phyloP scores from a whole-genome alignment of 2,797 vertebrate genomes.

The Steatocranus sp. region DNA sequence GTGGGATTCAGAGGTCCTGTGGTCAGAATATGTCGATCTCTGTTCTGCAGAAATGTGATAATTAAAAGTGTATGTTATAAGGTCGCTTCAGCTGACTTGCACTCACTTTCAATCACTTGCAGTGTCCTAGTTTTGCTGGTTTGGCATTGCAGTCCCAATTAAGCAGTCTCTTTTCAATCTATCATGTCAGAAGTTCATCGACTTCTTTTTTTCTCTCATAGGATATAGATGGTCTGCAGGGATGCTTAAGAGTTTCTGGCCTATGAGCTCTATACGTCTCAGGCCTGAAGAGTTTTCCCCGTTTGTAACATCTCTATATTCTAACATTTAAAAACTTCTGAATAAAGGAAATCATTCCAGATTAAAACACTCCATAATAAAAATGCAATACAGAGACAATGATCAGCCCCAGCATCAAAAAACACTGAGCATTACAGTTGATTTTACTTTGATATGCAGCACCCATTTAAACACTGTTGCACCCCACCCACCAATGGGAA shows the following conservation, averaged over 20 bases:
- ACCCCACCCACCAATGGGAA: background rate
- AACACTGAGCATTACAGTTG: background rate
- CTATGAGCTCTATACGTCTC: background rate
- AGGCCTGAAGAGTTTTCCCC: background rate
- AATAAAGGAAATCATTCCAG: background rate
- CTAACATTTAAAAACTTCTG: background rate
- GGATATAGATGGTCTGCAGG: background rate
- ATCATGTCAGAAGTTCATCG: conserved; percentile 42
- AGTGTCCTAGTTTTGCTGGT: conserved; percentile 44
- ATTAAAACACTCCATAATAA: background rate
- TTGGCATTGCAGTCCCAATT: conserved; percentile 37
- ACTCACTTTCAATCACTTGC: conserved; percentile 12
- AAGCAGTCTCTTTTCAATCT: conserved; percentile 41
- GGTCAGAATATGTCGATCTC: background rate
- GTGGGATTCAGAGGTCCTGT: background rate
- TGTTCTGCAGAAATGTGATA: background rate
- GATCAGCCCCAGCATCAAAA: background rate
- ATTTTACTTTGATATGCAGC: background rate
- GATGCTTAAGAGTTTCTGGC: background rate
- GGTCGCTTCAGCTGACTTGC: background rate
- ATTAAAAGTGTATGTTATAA: conserved; percentile 1
- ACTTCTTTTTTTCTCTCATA: conserved; percentile 15
- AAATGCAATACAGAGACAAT: background rate
- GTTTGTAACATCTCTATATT: background rate
- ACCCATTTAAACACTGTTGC: background rate